phyloP scores from a whole-genome alignment of 1,140 invertebrate genomes.

The Ephestia elutella region DNA sequence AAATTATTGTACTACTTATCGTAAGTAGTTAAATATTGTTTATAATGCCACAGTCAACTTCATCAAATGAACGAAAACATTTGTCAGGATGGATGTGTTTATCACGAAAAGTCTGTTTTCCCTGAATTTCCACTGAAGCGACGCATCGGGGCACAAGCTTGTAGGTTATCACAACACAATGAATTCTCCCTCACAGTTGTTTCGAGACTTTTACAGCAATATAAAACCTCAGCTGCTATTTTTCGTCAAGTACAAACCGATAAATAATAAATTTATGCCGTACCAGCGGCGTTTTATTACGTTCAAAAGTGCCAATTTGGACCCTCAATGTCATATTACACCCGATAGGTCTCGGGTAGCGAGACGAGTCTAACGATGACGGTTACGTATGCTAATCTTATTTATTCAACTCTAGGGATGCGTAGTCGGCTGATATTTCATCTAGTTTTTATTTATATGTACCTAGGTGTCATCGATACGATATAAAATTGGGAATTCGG shows the following conservation, averaged over 20 bases:
- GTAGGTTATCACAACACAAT: not conserved
- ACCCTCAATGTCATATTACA: constrained; percentile 26
- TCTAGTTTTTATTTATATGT: not conserved
- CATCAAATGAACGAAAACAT: too few species aligned
- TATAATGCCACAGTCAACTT: too few species aligned
- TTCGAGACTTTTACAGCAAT: not conserved
- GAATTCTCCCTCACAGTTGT: not conserved
- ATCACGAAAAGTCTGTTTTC: too few species aligned
- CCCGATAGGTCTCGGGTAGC: constrained; percentile 13
- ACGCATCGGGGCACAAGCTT: too few species aligned
- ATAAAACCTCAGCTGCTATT: constrained; percentile 10
- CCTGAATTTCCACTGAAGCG: too few species aligned
- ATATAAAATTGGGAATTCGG: not conserved
- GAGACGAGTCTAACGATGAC: constrained; percentile 5
- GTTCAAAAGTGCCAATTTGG: constrained; percentile 31
- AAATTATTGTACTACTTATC: too few species aligned
- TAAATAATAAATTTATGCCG: constrained; percentile 17
- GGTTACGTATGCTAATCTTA: constrained; percentile 9
- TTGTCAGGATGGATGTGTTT: too few species aligned
- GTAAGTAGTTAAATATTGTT: too few species aligned
- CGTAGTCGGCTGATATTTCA: not conserved
- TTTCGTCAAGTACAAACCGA: constrained; percentile 6
- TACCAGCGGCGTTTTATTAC: constrained; percentile 22
- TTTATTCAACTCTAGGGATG: constrained; percentile 6
- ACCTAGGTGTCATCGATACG: not conserved